A percentile compares a stretch with the other conserved stretches of the same genome.
Evolutionary conservation across 2,113 vertebrate species (phyloP).

Genomic region (Takifugu bimaculatus): DNA sequence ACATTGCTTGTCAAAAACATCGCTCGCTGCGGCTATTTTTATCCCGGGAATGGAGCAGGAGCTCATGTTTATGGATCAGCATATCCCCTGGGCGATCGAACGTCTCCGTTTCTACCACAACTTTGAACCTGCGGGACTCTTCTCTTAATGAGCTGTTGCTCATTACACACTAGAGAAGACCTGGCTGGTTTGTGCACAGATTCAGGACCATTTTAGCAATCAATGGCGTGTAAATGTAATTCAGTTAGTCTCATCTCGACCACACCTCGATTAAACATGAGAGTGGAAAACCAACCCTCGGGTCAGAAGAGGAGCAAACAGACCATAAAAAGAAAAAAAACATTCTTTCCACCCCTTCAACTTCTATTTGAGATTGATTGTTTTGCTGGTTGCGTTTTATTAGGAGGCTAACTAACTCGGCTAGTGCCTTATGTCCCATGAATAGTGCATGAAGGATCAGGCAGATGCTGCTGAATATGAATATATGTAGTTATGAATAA

Average conservation of each 20-base stretch:
- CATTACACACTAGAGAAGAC: slow-evolving; percentile 27
- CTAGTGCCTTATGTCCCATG: slow-evolving; percentile 49
- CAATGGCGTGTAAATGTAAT: slow-evolving; percentile 31
- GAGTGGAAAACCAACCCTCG: slow-evolving; percentile 7
- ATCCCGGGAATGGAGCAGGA: slow-evolving; percentile 32
- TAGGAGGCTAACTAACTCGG: slow-evolving; percentile 10
- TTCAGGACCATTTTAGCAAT: slow-evolving; percentile 8
- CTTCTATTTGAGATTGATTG: slow-evolving; percentile 26
- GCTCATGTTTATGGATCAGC: slow-evolving; percentile 61
- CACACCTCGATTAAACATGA: slow-evolving; percentile 28
- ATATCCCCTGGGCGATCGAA: slow-evolving; percentile 38
- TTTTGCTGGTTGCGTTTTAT: slow-evolving; percentile 19
- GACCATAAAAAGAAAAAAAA: slow-evolving; percentile 15
- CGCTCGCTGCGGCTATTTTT: slow-evolving; percentile 45
- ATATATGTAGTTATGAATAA: slow-evolving; percentile 60
- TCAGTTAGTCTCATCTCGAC: slow-evolving; percentile 19
- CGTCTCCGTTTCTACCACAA: slow-evolving; percentile 25
- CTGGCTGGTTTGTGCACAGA: slow-evolving; percentile 16
- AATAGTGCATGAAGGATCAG: slow-evolving; percentile 60
- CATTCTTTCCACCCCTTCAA: background rate
- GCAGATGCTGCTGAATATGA: slow-evolving; percentile 68
- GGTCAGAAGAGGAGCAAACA: slow-evolving; percentile 7
- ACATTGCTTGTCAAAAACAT: slow-evolving; percentile 38
- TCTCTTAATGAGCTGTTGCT: slow-evolving; percentile 35
- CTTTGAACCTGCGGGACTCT: slow-evolving; percentile 34